phyloP scores from a whole-genome alignment of 1,140 invertebrate species.

The Parasteatoda tepidariorum region DNA sequence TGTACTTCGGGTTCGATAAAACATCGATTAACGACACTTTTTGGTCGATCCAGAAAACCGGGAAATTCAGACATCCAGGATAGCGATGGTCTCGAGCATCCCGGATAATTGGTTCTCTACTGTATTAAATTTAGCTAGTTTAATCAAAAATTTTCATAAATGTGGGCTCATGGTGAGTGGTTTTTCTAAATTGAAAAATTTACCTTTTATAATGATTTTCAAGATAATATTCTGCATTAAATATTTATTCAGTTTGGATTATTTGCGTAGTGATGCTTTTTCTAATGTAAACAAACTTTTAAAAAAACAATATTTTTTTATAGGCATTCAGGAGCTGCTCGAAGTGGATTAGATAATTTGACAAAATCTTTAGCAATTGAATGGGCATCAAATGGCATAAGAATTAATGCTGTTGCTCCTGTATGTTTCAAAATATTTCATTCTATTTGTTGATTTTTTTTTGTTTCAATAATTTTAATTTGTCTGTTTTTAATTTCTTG shows the following conservation, averaged over 20 bases:
- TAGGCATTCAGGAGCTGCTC: constrained; percentile 67
- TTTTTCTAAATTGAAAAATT: not conserved
- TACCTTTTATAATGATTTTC: not conserved
- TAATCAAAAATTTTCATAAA: no score
- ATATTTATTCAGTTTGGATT: not conserved
- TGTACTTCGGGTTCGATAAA: no score
- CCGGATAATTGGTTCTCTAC: no score
- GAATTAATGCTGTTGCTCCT: constrained; percentile 72
- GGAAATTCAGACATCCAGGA: no score
- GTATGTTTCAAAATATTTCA: no score
- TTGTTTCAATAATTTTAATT: not conserved
- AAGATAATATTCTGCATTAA: not conserved
- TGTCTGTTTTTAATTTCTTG: constrained; percentile 14
- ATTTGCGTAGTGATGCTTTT: not conserved
- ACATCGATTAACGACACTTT: no score
- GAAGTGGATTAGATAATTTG: constrained; percentile 72
- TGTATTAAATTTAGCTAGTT: no score
- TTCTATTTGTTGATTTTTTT: constrained; percentile 25
- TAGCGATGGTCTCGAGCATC: no score
- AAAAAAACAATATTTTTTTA: no score
- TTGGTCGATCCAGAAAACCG: no score
- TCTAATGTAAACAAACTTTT: not conserved
- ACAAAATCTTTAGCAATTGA: constrained; percentile 72
- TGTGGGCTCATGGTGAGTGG: no score
- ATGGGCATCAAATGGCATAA: constrained; percentile 71